Evolutionary conservation across 2,888 invertebrate genomes (phyloP).

Genomic region (Sinhomidia bicolor): DNA sequence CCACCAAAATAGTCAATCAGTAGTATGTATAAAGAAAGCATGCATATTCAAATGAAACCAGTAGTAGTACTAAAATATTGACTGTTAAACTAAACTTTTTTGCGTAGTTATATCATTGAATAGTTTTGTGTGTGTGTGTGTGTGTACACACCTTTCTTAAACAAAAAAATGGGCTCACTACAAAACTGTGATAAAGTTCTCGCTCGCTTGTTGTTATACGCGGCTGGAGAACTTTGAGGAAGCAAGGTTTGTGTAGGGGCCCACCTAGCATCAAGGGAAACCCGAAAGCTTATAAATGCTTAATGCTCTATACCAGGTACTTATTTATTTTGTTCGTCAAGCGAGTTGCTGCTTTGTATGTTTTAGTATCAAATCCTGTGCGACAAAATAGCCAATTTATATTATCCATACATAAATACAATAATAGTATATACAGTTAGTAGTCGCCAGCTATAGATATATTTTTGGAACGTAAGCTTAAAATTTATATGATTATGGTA

Average conservation of each 20-base stretch:
- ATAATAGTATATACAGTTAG: too few relatives aligned
- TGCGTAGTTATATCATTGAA: background rate
- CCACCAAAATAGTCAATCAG: constrained; percentile 52
- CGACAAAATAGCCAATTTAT: constrained; percentile 27
- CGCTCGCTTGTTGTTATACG: background rate
- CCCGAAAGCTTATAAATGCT: background rate
- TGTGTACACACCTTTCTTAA: constrained; percentile 37
- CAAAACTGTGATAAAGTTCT: constrained; percentile 30
- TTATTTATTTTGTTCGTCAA: background rate
- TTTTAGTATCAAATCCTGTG: constrained; percentile 2
- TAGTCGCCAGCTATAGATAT: too few relatives aligned
- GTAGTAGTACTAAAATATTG: constrained; percentile 52
- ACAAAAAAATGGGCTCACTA: constrained; percentile 20
- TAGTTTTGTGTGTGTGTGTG: too few relatives aligned
- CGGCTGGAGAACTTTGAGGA: constrained; percentile 18
- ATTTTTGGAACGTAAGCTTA: too few relatives aligned
- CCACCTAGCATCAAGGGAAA: constrained; percentile 43
- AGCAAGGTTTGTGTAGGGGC: constrained; percentile 1
- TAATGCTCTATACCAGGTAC: constrained; percentile 21
- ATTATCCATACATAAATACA: background rate
- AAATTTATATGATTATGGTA: too few relatives aligned
- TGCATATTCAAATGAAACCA: constrained; percentile 26
- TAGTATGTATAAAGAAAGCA: too few relatives aligned
- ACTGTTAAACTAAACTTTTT: background rate
- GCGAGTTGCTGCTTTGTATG: background rate